A percentile compares a stretch with the other conserved stretches of the same genome.
Conservation (phyloP, 1,140 invertebrate species). For the Stegodyphus dumicola region DNA sequence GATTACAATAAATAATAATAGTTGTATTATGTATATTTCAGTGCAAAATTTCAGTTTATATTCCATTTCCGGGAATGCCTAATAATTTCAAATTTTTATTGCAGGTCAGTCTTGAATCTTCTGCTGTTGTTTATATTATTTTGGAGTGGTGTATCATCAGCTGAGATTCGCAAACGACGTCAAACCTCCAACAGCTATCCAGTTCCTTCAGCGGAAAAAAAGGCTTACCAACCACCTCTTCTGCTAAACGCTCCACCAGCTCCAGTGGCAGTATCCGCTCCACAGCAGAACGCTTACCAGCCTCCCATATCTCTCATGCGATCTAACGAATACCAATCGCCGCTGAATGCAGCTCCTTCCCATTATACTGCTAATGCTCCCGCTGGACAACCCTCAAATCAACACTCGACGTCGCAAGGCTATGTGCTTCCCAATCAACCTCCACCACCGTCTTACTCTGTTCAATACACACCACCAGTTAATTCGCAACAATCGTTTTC, state of each 20-base stretch:
- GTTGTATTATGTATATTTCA: too few species aligned
- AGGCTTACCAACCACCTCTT: conserved; percentile 16
- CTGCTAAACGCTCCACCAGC: not conserved
- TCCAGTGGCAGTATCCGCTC: not conserved
- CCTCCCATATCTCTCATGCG: not conserved
- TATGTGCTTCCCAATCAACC: not conserved
- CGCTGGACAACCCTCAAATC: not conserved
- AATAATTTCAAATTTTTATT: too few species aligned
- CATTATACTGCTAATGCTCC: not conserved
- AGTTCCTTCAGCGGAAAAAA: not conserved
- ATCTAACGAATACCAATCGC: conserved; percentile 1
- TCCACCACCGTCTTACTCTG: not conserved
- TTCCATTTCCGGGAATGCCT: too few species aligned
- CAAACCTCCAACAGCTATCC: not conserved
- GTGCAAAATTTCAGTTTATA: too few species aligned
- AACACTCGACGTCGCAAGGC: not conserved
- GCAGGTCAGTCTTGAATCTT: too few species aligned
- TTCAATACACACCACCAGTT: not conserved
- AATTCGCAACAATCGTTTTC: not conserved
- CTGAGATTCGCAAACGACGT: not conserved
- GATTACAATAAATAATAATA: too few species aligned
- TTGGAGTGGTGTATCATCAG: not conserved
- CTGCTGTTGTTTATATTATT: too few species aligned
- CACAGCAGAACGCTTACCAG: not conserved
- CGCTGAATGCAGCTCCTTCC: not conserved